These are phyloP conservation scores for Gadopsis marmoratus DNA, from an alignment of 2,797 vertebrate genomes.

Conservation along the genomic window DNA sequence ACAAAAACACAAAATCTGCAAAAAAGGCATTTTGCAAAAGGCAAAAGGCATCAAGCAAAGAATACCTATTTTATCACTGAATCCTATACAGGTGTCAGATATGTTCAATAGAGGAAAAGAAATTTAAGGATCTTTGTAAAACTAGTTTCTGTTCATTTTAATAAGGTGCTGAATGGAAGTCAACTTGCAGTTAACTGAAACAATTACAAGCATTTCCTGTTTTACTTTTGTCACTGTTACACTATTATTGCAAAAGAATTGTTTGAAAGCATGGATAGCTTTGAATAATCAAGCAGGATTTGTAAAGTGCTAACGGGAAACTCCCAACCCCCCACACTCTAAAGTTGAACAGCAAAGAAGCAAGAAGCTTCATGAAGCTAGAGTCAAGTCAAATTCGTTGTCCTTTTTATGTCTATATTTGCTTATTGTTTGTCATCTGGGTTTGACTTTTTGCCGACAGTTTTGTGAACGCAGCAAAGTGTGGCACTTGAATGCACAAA, in stretches of 20 bases:
- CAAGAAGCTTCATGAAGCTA: not conserved
- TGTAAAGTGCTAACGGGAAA: not conserved
- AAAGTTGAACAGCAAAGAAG: not conserved
- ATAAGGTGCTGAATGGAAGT: conserved; percentile 14
- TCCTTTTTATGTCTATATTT: not conserved
- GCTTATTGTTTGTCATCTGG: not conserved
- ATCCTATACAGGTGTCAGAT: not conserved
- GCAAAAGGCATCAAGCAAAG: conserved; percentile 2
- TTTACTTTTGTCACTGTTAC: not conserved
- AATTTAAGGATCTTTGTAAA: not conserved
- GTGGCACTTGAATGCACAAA: conserved; percentile 6
- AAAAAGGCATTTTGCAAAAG: not conserved
- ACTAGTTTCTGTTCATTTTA: not conserved
- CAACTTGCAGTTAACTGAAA: conserved; percentile 15
- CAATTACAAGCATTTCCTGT: not conserved
- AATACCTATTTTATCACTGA: conserved; percentile 12
- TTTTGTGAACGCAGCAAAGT: conserved; percentile 5
- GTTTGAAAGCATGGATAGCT: conserved; percentile 11
- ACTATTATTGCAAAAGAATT: conserved; percentile 1
- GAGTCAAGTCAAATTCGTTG: not conserved
- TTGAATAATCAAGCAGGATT: not conserved
- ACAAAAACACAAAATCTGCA: conserved; percentile 61
- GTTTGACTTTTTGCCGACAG: conserved; percentile 14
- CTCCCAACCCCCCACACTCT: not conserved
- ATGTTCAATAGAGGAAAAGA: not conserved